These are phyloP conservation scores for Acanthurus tractus DNA, from an alignment of 2,797 vertebrate species.

Conservation along the genomic window DNA sequence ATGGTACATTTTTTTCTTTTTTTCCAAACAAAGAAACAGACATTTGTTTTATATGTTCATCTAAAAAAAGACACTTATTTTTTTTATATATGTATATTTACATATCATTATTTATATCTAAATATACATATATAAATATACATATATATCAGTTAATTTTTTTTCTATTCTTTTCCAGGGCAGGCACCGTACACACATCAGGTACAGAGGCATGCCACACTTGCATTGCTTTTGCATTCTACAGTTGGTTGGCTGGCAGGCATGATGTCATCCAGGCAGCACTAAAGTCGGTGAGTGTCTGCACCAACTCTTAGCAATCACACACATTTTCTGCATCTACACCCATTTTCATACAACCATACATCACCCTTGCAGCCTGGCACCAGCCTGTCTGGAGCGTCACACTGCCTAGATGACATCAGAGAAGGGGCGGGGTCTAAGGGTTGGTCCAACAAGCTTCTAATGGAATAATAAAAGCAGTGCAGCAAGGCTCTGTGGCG, in stretches of 20 bases:
- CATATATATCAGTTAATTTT: slow-evolving; percentile 55
- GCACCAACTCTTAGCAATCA: slow-evolving; percentile 53
- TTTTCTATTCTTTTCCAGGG: slow-evolving; percentile 86
- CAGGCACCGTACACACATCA: slow-evolving; percentile 91
- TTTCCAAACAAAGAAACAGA: slow-evolving; percentile 87
- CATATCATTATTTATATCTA: slow-evolving; percentile 53
- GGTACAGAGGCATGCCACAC: slow-evolving; percentile 94
- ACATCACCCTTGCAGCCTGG: slow-evolving; percentile 28
- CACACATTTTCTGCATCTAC: slow-evolving; percentile 14
- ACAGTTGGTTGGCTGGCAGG: slow-evolving; percentile 91
- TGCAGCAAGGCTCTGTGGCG: slow-evolving; percentile 86
- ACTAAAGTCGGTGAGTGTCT: slow-evolving; percentile 65
- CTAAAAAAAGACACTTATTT: slow-evolving; percentile 88
- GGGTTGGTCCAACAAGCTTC: slow-evolving; percentile 83
- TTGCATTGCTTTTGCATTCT: slow-evolving; percentile 95
- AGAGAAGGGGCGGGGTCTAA: slow-evolving; percentile 64
- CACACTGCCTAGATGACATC: slow-evolving; percentile 86
- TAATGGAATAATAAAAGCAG: slow-evolving; percentile 83
- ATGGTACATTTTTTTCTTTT: slow-evolving; percentile 88
- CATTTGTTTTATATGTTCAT: slow-evolving; percentile 90
- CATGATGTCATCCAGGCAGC: slow-evolving; percentile 88
- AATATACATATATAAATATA: slow-evolving; percentile 40
- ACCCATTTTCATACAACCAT: slow-evolving; percentile 26
- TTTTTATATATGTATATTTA: slow-evolving; percentile 68
- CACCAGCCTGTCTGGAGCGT: slow-evolving; percentile 67